Evolutionary conservation across 1,140 invertebrate species (phyloP).

Genomic region (Tetramorium simillimum): DNA sequence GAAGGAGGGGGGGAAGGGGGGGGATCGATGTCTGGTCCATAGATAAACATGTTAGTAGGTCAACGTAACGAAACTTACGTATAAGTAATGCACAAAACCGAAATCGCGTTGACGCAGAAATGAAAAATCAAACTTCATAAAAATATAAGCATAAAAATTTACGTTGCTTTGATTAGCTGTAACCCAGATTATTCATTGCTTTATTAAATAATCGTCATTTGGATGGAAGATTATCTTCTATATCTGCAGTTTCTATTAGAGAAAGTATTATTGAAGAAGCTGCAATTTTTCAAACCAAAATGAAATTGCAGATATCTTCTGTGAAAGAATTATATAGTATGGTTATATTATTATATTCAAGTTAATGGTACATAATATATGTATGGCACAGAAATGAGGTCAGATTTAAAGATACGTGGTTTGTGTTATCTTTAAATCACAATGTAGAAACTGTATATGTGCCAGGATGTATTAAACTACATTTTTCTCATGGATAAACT

Average conservation of each 20-base stretch:
- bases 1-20: too few species aligned
- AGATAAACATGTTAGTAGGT: constrained; percentile 41
- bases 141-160: too few species aligned
- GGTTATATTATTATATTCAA: too few species aligned
- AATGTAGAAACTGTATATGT: too few species aligned
- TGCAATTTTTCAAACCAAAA: not conserved
- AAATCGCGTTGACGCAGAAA: not conserved
- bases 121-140: not conserved
- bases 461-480: too few species aligned
- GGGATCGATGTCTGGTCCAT: constrained; percentile 7
- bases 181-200: not conserved
- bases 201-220: not conserved
- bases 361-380: too few species aligned
- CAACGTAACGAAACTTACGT: not conserved
- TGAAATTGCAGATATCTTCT: not conserved
- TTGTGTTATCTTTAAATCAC: too few species aligned
- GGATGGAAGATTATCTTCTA: not conserved
- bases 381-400: too few species aligned
- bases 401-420: too few species aligned
- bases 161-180: not conserved
- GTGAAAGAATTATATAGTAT: too few species aligned
- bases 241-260: not conserved
- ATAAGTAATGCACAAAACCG: not conserved
- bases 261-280: too few species aligned
- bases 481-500: too few species aligned